phyloP scores from a whole-genome alignment of 1,140 invertebrate species.

The Cherax quadricarinatus region DNA sequence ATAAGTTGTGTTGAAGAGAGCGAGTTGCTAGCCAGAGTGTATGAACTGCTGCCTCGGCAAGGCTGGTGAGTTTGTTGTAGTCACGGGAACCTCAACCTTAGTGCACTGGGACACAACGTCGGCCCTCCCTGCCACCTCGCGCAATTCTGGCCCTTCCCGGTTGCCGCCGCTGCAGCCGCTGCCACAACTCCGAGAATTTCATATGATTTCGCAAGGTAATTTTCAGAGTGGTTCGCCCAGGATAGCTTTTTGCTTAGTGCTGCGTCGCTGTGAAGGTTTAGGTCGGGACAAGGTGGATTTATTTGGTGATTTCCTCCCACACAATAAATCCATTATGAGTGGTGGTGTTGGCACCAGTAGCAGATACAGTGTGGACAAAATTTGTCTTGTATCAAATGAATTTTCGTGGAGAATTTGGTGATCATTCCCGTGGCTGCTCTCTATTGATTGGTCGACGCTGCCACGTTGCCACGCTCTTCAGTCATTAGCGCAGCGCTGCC shows the following conservation, averaged over 20 bases:
- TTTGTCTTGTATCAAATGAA: constrained; percentile 36
- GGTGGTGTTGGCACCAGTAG: neutral
- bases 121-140: neutral
- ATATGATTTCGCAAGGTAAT: constrained; percentile 61
- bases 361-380: constrained; percentile 4
- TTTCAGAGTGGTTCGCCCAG: constrained; percentile 46
- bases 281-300: no score
- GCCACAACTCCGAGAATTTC: constrained; percentile 44
- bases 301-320: neutral
- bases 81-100: neutral
- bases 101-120: neutral
- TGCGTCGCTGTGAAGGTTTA: constrained; percentile 1
- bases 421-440: constrained; percentile 41
- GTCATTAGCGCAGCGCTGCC: constrained; percentile 51
- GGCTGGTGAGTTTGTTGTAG: neutral
- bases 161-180: neutral
- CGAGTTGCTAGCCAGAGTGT: constrained; percentile 45
- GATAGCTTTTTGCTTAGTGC: constrained; percentile 32
- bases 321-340: no score
- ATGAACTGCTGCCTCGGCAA: constrained; percentile 19
- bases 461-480: constrained; percentile 45
- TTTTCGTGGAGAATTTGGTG: constrained; percentile 32
- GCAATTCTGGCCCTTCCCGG: constrained; percentile 8
- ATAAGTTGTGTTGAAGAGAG: constrained; percentile 56
- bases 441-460: constrained; percentile 54